Evolutionary conservation across 2,888 invertebrate genomes (phyloP), one percentile per base, ranked within the genome.

Genomic region (Spisula solida): DNA sequence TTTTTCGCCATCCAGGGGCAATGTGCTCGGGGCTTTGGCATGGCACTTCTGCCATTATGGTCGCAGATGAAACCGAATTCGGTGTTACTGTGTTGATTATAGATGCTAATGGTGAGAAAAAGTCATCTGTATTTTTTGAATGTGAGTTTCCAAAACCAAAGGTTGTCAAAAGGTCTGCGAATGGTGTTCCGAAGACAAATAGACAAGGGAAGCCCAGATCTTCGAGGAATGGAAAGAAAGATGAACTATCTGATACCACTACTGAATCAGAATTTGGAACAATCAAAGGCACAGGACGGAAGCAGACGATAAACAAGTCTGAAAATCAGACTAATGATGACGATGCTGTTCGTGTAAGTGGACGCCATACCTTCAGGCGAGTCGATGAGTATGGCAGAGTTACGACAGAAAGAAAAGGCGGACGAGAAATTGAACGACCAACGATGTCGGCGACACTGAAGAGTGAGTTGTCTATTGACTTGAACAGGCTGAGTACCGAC

Each of bases 31-130:
- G 86, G 25, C 55, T 60, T 2, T 86, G 48, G 79, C 75, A 88
- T 20, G 90, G 88, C 10, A 79, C 60, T 16, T 80, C 83, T 4
- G 90, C 91, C 2, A 6, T 92, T 1, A 90, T 81, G 47, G 88
- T 92, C 2, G 89, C 92, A 1, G 92, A 92, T 34, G 92, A 90
- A n/a, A 88, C 89, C 6, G 92, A 92, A 51, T 92, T 48, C 70
- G 92, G 92, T 0, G 87, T 92, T 0, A 91, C 88, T 1, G 92
- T 92, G 6, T 79, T 75, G 2, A 82, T 89, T 14, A 88, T 89
- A 56, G 89, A 90, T 75, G 47, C 85, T 8, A 55, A 84, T 41
- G 92, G 92, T 1, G 85, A 85, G 16, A 84, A 55, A 34, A 89
- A 88, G 47, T 79, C 90, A 4, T 88, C 89, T 18, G 89, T 92